Base-by-base conservation (phyloP, 1,140 invertebrate genomes). In the Telenomus remus region DNA sequence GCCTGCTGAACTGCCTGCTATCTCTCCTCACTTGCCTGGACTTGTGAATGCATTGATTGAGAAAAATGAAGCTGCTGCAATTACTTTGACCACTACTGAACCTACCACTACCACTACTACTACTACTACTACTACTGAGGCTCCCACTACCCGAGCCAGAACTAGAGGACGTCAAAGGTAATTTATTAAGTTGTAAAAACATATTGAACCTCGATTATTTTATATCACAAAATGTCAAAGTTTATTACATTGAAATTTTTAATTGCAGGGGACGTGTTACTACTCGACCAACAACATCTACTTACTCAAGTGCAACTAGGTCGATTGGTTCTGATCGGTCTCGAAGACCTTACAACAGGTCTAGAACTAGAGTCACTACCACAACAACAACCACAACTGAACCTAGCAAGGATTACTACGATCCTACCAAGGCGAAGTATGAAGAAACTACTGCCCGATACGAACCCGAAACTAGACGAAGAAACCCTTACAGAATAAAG, bases 1-100 rank as follows among this genome's bases (percentile, higher is more conserved):
- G 33, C 85, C 88, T 1, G 80, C 84, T n/a, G 82, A 88, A 74
- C 78, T 91, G 12, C 90, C 90, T 0, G 82, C 89, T 0, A 86
- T 91, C 50, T 90, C 89, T 10, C 88, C 89, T 0, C 88, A 90
- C 56, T 81, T 92, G 33, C 90, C 90, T 8, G 90, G 90, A 0
- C 78, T 91, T 14, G 89, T 92, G 0, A 92, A 92, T 77, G 89
- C 91, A 9, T 81, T 92, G 13, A 82, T 91, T 65, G 91, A 92
- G 49, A 82, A 83, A 34, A 72, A 79, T 55, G 81, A 86, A 43
- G 60, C 39, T 0, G 53, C 1, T 13, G 7, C 7, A 4, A 6
- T 27, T 39, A 11, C 37, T 4, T 9, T 77, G 0, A 75, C 74
- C 6, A 79, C 83, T 1, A 80, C 81, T 1, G 82, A 78, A 0